Percentiles rank a stretch among this genome's conserved stretches.
phyloP scores from a whole-genome alignment of 2,888 invertebrate genomes.

The Aethes cnicana region DNA sequence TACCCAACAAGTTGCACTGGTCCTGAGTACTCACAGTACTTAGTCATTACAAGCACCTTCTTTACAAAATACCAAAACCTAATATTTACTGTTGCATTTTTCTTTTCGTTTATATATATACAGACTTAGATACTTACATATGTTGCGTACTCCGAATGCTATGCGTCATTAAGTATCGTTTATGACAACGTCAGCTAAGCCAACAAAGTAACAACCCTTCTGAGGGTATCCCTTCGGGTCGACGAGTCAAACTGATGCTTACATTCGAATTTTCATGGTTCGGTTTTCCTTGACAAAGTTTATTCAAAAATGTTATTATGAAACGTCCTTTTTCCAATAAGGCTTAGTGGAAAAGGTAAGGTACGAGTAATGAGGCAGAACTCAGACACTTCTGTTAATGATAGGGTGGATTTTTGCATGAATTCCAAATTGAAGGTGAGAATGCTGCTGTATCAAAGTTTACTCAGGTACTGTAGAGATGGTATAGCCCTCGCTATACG shows the following conservation, averaged over 20 bases:
- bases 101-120: too few relatives aligned
- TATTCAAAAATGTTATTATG: conserved; percentile 48
- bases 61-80: too few relatives aligned
- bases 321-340: conserved; percentile 54
- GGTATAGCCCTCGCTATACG: too few relatives aligned
- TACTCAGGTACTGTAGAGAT: conserved; percentile 15
- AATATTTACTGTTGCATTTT: too few relatives aligned
- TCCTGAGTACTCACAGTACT: too few relatives aligned
- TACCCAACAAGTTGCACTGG: too few relatives aligned
- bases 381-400: conserved; percentile 48
- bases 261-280: conserved; percentile 39
- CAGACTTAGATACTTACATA: too few relatives aligned
- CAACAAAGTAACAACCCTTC: conserved; percentile 73
- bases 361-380: conserved; percentile 59
- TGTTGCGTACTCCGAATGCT: conserved; percentile 65
- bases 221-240: conserved; percentile 42
- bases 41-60: too few relatives aligned
- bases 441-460: conserved; percentile 22
- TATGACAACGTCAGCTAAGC: conserved; percentile 70
- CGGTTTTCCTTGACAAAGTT: conserved; percentile 38
- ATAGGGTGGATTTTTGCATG: conserved; percentile 32
- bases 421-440: conserved; percentile 23
- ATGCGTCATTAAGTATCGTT: conserved; percentile 74
- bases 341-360: conserved; percentile 49
- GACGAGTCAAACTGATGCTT: conserved; percentile 49